Percentiles rank a stretch among this genome's conserved stretches.
Evolutionary conservation across 2,113 vertebrate genomes (phyloP).

Genomic region (Tretioscincus oriximinensis): DNA sequence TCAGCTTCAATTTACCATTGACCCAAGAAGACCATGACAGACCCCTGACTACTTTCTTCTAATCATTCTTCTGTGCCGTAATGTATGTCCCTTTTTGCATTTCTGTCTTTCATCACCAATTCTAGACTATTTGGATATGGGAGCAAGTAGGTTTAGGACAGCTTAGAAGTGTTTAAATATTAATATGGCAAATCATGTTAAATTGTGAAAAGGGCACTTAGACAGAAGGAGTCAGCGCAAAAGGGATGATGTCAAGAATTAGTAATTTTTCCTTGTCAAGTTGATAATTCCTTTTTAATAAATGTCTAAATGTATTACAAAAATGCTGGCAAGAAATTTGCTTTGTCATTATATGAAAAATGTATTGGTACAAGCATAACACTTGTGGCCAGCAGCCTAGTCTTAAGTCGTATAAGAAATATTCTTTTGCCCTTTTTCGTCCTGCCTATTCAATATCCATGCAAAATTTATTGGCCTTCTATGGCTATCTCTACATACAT

Average conservation of each 20-base stretch:
- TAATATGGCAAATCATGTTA: slow-evolving; percentile 21
- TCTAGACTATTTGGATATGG: neutral
- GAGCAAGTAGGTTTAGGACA: slow-evolving; percentile 15
- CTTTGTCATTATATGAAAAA: neutral
- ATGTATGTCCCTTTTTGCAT: neutral
- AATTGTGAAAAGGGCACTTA: slow-evolving; percentile 29
- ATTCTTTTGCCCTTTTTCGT: neutral
- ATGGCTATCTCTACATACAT: too few relatives aligned
- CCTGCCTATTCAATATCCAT: neutral
- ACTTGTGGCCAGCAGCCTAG: neutral
- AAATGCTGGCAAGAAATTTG: slow-evolving; percentile 8
- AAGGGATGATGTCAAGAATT: slow-evolving; percentile 14
- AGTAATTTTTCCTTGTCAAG: slow-evolving; percentile 28
- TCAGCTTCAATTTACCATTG: neutral
- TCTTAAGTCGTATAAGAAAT: neutral
- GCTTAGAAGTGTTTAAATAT: slow-evolving; percentile 16
- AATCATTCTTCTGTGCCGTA: neutral
- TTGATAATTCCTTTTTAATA: slow-evolving; percentile 34
- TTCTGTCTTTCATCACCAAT: slow-evolving; percentile 6
- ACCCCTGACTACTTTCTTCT: neutral
- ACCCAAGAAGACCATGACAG: neutral
- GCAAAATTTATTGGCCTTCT: neutral
- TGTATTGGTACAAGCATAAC: neutral
- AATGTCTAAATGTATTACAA: slow-evolving; percentile 26
- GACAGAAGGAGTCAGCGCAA: slow-evolving; percentile 4